phyloP scores from a whole-genome alignment of 2,797 vertebrate species.

The Carapus acus region DNA sequence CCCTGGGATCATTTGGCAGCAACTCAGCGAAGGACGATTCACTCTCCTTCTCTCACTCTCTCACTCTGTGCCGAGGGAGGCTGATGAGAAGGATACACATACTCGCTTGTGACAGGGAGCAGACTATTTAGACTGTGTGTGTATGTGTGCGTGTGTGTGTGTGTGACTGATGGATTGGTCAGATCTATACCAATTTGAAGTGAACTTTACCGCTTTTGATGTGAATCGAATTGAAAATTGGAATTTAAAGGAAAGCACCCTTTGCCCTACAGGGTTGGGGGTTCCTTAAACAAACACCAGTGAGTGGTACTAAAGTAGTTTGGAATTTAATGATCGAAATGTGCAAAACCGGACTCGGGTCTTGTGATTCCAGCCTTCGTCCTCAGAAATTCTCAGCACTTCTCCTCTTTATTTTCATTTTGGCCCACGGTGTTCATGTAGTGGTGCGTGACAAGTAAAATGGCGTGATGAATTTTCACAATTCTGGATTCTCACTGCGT shows the following conservation, averaged over 20 bases:
- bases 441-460: no score
- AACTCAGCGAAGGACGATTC: neutral
- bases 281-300: no score
- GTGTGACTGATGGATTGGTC: no score
- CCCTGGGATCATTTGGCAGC: neutral
- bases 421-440: no score
- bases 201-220: no score
- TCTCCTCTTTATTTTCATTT: no score
- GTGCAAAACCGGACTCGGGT: neutral
- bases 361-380: neutral
- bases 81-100: neutral
- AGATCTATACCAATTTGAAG: no score
- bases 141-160: neutral
- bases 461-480: neutral
- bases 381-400: neutral
- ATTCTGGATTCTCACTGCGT: neutral
- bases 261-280: no score
- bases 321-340: constrained; percentile 11
- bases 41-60: no score
- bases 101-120: neutral
- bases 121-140: neutral
- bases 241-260: neutral
- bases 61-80: neutral
- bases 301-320: neutral
- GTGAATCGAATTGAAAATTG: neutral